phyloP scores from a whole-genome alignment of 2,888 invertebrate genomes.

The Prosapia bicincta region DNA sequence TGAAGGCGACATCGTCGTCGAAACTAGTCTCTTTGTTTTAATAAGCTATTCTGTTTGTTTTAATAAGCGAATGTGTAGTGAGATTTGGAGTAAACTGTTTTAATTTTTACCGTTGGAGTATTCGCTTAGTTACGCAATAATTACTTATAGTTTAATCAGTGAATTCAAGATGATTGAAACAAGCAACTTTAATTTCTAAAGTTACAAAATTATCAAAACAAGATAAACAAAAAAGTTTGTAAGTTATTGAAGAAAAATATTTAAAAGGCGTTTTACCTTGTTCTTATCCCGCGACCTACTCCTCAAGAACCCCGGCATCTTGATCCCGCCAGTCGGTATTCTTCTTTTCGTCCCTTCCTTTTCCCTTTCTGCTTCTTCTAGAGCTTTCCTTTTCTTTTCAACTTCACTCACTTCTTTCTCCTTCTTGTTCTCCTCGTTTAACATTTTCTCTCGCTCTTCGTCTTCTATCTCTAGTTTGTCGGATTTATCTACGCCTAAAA shows the following conservation, averaged over 20 bases:
- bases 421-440: constrained; percentile 60
- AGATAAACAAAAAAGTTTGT: too few relatives aligned
- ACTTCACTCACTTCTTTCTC: constrained; percentile 58
- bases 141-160: too few relatives aligned
- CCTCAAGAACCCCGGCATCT: constrained; percentile 82
- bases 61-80: too few relatives aligned
- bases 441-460: constrained; percentile 59
- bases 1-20: too few relatives aligned
- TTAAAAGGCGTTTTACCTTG: constrained; percentile 60
- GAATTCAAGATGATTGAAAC: too few relatives aligned
- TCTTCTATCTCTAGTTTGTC: constrained; percentile 65
- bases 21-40: too few relatives aligned
- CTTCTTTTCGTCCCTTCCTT: constrained; percentile 35
- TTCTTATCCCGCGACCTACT: constrained; percentile 69
- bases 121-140: too few relatives aligned
- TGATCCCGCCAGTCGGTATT: constrained; percentile 83
- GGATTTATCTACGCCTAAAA: constrained; percentile 45
- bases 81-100: too few relatives aligned
- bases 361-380: constrained; percentile 38
- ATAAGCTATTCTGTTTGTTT: too few relatives aligned
- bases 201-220: too few relatives aligned
- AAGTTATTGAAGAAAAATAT: constrained; percentile 27
- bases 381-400: constrained; percentile 67
- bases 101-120: too few relatives aligned
- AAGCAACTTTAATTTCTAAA: too few relatives aligned